phyloP scores from a whole-genome alignment of 2,113 vertebrate species.

The Mesembrinibis cayennensis region DNA sequence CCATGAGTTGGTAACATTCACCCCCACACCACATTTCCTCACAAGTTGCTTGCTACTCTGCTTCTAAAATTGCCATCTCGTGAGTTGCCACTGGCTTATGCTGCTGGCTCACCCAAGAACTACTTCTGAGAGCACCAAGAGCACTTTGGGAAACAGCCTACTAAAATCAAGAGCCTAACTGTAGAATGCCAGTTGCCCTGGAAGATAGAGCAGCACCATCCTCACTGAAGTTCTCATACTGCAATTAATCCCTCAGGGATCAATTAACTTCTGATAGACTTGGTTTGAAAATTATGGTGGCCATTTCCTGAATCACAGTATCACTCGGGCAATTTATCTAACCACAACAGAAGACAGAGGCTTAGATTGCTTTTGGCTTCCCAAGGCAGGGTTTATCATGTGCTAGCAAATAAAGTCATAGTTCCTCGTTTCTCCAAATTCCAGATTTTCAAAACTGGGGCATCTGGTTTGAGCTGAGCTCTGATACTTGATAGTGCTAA shows the following conservation, averaged over 20 bases:
- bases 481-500: background rate
- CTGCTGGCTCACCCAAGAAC: background rate
- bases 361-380: background rate
- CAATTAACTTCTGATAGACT: background rate
- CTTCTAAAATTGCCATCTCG: background rate
- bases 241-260: background rate
- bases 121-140: background rate
- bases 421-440: background rate
- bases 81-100: background rate
- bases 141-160: background rate
- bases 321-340: background rate
- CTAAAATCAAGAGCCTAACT: background rate
- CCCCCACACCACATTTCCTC: background rate
- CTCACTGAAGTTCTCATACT: background rate
- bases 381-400: background rate
- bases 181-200: background rate
- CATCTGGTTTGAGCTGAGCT: background rate
- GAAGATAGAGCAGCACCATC: background rate
- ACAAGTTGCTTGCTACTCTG: background rate
- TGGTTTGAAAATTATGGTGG: background rate
- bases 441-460: background rate
- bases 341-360: background rate
- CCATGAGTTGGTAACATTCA: too few relatives aligned
- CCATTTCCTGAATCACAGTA: background rate
- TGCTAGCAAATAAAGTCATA: background rate